These are phyloP conservation scores for Artemisiospiza belli DNA, from an alignment of 2,113 vertebrate genomes.

Conservation along the genomic window DNA sequence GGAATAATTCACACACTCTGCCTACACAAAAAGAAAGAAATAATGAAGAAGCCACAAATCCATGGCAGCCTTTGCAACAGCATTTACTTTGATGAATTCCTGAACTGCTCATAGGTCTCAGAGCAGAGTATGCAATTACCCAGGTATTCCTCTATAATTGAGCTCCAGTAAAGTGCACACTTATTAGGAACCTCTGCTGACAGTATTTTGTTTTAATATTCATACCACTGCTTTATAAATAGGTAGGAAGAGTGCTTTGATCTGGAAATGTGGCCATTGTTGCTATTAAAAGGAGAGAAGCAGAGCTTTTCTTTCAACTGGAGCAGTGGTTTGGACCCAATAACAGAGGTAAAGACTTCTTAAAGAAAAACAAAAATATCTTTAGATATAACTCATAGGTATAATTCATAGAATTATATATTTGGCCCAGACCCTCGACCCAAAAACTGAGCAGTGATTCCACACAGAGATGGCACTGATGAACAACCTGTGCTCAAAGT, in stretches of 20 bases:
- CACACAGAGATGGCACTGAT: accelerated
- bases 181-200: background rate
- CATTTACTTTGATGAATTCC: background rate
- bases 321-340: background rate
- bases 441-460: background rate
- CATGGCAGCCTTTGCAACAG: background rate
- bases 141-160: background rate
- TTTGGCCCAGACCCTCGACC: background rate
- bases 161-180: background rate
- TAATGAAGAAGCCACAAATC: background rate
- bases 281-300: background rate
- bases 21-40: background rate
- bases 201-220: background rate
- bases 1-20: background rate
- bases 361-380: background rate
- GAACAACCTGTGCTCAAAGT: background rate
- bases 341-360: background rate
- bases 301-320: background rate
- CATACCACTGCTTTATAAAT: background rate
- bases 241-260: background rate
- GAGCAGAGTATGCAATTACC: background rate
- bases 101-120: background rate
- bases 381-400: background rate
- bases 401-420: background rate
- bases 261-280: background rate